Percentiles rank a stretch among this genome's conserved stretches.
Evolutionary conservation across 2,797 vertebrate species (phyloP).

Genomic region (Acrocephalus scirpaceus): DNA sequence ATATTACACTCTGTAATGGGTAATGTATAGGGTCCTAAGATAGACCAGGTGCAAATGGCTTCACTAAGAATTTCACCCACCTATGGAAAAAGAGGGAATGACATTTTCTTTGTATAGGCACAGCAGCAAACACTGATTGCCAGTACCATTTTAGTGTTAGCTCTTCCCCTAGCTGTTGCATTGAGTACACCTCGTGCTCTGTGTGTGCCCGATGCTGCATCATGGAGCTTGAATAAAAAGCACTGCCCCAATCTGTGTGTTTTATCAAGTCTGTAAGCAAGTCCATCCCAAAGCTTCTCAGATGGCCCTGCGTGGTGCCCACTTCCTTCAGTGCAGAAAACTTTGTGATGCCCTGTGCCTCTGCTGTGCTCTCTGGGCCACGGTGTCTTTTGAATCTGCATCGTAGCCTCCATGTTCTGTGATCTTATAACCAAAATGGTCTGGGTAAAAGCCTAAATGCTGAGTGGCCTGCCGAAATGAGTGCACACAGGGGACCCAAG

Average conservation of each 20-base stretch:
- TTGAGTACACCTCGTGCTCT: not conserved
- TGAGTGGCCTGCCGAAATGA: constrained; percentile 58
- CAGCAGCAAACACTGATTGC: not conserved
- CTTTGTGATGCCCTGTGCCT: not conserved
- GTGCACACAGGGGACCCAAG: constrained; percentile 26
- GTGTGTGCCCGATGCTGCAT: rapidly evolving
- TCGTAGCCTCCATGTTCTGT: not conserved
- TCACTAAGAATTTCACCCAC: not conserved
- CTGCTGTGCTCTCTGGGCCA: not conserved
- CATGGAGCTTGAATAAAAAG: not conserved
- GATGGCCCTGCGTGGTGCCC: not conserved
- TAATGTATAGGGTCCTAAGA: not conserved
- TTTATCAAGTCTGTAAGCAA: not conserved
- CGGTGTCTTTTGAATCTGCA: not conserved
- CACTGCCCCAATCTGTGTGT: not conserved
- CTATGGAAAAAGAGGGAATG: not conserved
- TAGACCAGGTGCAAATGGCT: not conserved
- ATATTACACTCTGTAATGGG: not conserved
- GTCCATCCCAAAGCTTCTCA: not conserved
- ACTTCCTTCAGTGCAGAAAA: not conserved
- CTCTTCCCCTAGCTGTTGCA: not conserved
- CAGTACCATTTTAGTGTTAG: not conserved
- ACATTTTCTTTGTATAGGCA: not conserved
- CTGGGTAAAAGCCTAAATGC: constrained; percentile 49
- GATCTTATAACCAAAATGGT: not conserved